Base-by-base conservation (phyloP, 2,113 vertebrate genomes). In the Bungarus multicinctus region DNA sequence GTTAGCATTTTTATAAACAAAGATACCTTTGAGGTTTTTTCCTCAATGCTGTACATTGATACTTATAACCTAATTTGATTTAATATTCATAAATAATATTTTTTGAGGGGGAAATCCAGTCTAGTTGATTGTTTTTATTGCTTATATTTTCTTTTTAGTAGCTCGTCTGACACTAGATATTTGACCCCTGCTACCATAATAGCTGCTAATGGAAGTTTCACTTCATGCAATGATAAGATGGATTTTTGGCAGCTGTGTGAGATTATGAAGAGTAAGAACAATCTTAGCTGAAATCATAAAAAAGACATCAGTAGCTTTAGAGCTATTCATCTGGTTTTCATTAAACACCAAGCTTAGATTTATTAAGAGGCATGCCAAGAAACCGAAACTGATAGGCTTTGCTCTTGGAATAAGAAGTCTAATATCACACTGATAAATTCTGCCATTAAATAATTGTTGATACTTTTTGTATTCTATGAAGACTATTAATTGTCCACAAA, bases 201-300 rank as follows among this genome's bases (percentile, higher is more conserved):
- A 97, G 95, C 97, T 97, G 97, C 98, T 97, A 98, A 98, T 99
- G 98, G 98, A 99, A 99, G 99, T 97, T 98, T 98, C 98, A 98
- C 98, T 98, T 98, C 98, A 98, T 98, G 98, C 97, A 97, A 98
- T 95, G 98, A 98, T 99, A 99, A 98, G 97, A 98, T 98, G 96
- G 96, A 96, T 96, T 97, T 97, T 97, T 97, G 97, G 97, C 98
- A 99, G 98, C 98, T 98, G 98, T 97, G 97, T 97, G 96, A 98
- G 98, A 98, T 99, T 99, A 98, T 95, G 96, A 97, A 97, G 96
- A 98, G 96, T 98, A 98, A 97, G 97, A 98, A 97, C 98, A 98
- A 98, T 98, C 98, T 97, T 97, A 96, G 94, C 94, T 98, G 98
- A 98, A 98, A 97, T 98, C 97, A 98, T 81, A 98, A 97, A 98